These are phyloP conservation scores for Todiramphus saurophagus DNA, from an alignment of 2,113 vertebrate genomes.

Conservation along the genomic window DNA sequence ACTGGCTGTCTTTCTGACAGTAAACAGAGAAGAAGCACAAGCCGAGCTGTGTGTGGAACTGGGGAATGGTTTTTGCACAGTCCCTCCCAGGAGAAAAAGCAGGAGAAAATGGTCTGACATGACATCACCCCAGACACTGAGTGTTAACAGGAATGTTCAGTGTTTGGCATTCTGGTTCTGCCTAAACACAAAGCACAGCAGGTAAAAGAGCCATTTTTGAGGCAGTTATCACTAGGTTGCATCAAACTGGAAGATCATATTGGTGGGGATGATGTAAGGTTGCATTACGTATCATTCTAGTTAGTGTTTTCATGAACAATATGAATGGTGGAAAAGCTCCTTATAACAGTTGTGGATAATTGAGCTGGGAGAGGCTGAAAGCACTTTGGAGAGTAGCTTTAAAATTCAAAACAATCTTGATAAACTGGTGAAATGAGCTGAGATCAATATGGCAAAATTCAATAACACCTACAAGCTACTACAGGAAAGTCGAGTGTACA, in stretches of 20 bases:
- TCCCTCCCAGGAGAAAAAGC: background rate
- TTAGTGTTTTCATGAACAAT: background rate
- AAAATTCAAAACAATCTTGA: background rate
- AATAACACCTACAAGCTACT: background rate
- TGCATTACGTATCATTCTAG: background rate
- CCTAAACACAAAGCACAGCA: background rate
- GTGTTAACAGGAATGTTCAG: background rate
- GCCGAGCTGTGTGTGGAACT: fast-evolving
- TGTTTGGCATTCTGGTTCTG: background rate
- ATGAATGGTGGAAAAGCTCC: background rate
- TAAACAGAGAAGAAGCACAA: background rate
- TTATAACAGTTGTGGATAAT: background rate
- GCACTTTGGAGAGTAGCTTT: background rate
- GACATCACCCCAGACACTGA: background rate
- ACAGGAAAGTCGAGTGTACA: background rate
- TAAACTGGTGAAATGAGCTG: background rate
- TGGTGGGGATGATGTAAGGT: background rate
- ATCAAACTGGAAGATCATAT: background rate
- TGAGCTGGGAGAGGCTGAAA: background rate
- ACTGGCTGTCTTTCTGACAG: background rate
- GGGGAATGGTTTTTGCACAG: background rate
- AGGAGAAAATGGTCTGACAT: background rate
- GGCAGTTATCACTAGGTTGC: background rate
- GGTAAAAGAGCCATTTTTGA: background rate
- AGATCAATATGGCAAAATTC: background rate